phyloP scores from a whole-genome alignment of 2,797 vertebrate species.

The Euphonia xanthogaster region DNA sequence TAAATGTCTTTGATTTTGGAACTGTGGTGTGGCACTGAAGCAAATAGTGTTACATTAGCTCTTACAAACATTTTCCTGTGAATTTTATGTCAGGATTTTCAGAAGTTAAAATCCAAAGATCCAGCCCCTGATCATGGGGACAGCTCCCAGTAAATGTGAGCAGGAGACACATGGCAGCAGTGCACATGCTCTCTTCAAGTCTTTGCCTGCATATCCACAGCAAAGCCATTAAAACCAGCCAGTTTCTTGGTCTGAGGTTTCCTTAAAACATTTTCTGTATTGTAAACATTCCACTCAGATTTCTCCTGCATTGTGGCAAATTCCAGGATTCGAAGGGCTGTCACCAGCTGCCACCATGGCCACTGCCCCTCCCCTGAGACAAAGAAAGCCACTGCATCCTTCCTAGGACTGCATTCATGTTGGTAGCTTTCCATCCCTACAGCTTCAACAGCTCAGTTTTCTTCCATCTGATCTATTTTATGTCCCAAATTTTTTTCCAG shows the following conservation, averaged over 20 bases:
- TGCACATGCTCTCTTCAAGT: background rate
- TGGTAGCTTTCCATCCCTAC: background rate
- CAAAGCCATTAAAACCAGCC: background rate
- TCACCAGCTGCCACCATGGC: background rate
- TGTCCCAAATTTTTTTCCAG: background rate
- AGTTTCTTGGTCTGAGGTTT: background rate
- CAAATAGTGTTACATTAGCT: background rate
- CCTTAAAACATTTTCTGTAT: background rate
- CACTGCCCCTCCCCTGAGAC: background rate
- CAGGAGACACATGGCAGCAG: background rate
- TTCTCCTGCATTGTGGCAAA: background rate
- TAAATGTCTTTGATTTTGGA: background rate
- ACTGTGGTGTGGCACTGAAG: background rate
- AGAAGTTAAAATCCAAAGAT: background rate
- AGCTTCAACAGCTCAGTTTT: background rate
- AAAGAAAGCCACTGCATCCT: background rate
- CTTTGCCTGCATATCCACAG: background rate
- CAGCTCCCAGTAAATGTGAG: background rate
- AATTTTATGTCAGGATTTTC: background rate
- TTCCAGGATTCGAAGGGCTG: conserved; percentile 4
- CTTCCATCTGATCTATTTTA: background rate
- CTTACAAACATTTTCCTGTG: background rate
- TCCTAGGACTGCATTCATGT: background rate
- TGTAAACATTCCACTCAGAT: background rate
- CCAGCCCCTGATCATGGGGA: background rate